These are phyloP conservation scores for Sarcophilus harrisii DNA, from an alignment of 2,797 vertebrate genomes.

Conservation along the genomic window DNA sequence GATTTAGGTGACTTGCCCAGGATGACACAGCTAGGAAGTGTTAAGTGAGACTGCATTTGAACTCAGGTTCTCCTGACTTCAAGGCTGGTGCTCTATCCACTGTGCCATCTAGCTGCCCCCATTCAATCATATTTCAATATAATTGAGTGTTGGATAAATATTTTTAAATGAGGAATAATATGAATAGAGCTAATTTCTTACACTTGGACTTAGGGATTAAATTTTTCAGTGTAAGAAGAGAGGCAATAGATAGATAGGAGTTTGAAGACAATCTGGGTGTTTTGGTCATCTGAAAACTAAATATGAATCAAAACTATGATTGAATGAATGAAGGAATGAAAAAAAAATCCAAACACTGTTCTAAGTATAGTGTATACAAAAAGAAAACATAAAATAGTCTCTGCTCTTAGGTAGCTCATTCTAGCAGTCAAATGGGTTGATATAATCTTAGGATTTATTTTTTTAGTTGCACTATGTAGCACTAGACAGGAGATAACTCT, in stretches of 20 bases:
- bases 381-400: neutral
- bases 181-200: neutral
- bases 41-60: no score
- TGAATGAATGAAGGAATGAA: neutral
- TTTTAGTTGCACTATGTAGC: neutral
- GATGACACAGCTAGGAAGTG: no score
- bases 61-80: no score
- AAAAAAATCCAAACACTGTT: neutral
- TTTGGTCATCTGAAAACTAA: neutral
- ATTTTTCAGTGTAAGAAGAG: neutral
- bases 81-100: no score
- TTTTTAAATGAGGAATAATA: neutral
- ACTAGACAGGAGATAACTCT: neutral
- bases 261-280: neutral
- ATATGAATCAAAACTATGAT: neutral
- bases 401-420: neutral
- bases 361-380: neutral
- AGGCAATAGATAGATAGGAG: neutral
- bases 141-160: neutral
- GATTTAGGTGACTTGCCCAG: no score
- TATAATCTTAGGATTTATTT: neutral
- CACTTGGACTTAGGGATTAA: neutral
- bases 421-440: neutral
- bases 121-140: no score
- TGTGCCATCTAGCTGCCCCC: no score